A percentile compares a stretch with the other conserved stretches of the same genome.
Conservation (phyloP, 2,113 vertebrate species). For the Gadus macrocephalus region DNA sequence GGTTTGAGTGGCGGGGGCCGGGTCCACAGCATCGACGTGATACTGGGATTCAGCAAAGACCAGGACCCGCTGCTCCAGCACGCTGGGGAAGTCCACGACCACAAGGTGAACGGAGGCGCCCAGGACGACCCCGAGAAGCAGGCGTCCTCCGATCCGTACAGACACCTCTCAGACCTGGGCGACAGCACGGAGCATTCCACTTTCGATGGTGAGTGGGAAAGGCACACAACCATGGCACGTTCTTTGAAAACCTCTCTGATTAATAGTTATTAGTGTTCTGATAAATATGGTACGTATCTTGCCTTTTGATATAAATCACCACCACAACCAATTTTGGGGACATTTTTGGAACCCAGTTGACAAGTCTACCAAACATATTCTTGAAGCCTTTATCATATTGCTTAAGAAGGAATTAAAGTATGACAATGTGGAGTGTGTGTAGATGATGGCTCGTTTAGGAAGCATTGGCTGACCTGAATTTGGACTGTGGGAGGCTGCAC, state of each 20-base stretch:
- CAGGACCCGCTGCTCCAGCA: slow-evolving; percentile 70
- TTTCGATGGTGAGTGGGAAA: slow-evolving; percentile 64
- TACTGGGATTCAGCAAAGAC: slow-evolving; percentile 78
- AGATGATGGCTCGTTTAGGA: too few species aligned
- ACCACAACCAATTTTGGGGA: too few species aligned
- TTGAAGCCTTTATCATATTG: too few species aligned
- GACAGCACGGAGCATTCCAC: slow-evolving; percentile 49
- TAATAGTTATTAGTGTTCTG: too few species aligned
- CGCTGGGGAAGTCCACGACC: slow-evolving; percentile 38
- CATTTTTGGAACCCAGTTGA: too few species aligned
- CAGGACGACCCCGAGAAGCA: slow-evolving; percentile 48
- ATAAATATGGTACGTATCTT: too few species aligned
- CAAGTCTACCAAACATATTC: too few species aligned
- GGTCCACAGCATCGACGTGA: slow-evolving; percentile 77
- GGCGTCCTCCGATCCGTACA: slow-evolving; percentile 34
- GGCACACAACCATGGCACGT: background rate
- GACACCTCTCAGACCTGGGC: slow-evolving; percentile 61
- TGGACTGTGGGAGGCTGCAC: too few species aligned
- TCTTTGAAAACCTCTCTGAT: background rate
- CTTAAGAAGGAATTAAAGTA: too few species aligned
- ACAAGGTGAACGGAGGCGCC: slow-evolving; percentile 48
- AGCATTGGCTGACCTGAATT: too few species aligned
- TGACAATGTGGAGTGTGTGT: too few species aligned
- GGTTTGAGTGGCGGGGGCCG: slow-evolving; percentile 58
- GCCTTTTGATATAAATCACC: too few species aligned